phyloP scores from a whole-genome alignment of 2,797 vertebrate species.

The Chromis chromis region DNA sequence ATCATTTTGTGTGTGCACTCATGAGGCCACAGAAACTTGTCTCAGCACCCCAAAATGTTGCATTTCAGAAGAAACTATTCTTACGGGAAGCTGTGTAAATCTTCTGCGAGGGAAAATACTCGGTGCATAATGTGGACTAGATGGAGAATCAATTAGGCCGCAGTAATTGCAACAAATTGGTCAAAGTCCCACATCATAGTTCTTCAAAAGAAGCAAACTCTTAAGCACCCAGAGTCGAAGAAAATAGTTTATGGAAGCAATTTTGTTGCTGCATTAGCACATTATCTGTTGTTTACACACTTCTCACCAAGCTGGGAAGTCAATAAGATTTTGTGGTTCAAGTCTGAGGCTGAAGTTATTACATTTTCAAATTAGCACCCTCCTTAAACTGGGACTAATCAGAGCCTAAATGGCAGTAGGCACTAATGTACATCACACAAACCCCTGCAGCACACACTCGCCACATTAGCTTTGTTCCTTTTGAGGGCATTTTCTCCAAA shows the following conservation, averaged over 20 bases:
- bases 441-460: slow-evolving; percentile 23
- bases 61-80: slow-evolving; percentile 23
- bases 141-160: slow-evolving; percentile 32
- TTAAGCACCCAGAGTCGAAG: slow-evolving; percentile 28
- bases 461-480: slow-evolving; percentile 36
- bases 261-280: slow-evolving; percentile 49
- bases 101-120: slow-evolving; percentile 32
- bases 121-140: slow-evolving; percentile 15
- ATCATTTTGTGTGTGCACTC: slow-evolving; percentile 36
- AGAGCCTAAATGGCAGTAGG: slow-evolving; percentile 60
- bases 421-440: slow-evolving; percentile 61
- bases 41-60: slow-evolving; percentile 26
- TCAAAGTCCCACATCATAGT: slow-evolving; percentile 23
- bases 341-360: slow-evolving; percentile 52
- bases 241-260: slow-evolving; percentile 55
- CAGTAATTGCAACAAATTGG: slow-evolving; percentile 36
- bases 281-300: slow-evolving; percentile 66
- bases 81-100: slow-evolving; percentile 44
- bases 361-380: slow-evolving; percentile 59
- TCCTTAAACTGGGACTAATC: slow-evolving; percentile 58
- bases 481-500: slow-evolving; percentile 41
- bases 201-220: slow-evolving; percentile 35
- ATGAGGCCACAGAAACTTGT: slow-evolving; percentile 22
- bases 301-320: slow-evolving; percentile 53
- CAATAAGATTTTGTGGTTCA: slow-evolving; percentile 46